Evolutionary conservation across 1,140 invertebrate species (phyloP).

Genomic region (Drosophila burlai): DNA sequence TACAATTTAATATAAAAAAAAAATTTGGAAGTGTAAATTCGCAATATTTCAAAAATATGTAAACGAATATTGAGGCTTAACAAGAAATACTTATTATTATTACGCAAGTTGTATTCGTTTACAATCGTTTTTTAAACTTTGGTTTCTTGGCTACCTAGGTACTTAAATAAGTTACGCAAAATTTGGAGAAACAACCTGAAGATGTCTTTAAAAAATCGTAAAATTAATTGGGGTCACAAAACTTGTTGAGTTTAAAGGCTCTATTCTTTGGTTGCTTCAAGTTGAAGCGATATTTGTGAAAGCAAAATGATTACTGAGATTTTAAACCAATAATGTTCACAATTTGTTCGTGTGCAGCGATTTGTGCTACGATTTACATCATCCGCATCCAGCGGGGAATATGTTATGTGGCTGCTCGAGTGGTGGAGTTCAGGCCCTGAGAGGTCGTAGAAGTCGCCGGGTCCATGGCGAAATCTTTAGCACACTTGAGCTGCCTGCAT

Average conservation of each 20-base stretch:
- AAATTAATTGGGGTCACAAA: not conserved
- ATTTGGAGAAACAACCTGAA: not conserved
- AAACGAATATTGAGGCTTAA: not conserved
- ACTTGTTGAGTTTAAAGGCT: not conserved
- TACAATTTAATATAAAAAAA: not conserved
- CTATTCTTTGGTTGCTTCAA: not conserved
- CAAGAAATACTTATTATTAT: not conserved
- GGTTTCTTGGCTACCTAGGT: not conserved
- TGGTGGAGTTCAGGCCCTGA: conserved; percentile 68
- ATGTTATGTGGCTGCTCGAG: conserved; percentile 38
- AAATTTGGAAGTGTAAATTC: too few species aligned
- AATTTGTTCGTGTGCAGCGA: conserved; percentile 21
- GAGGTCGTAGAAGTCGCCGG: conserved; percentile 46
- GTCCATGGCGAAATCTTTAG: conserved; percentile 65
- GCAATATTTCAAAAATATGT: not conserved
- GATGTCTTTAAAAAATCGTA: not conserved
- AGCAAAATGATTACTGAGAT: not conserved
- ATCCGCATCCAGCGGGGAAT: conserved; percentile 35
- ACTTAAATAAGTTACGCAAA: not conserved
- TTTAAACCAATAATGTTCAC: not conserved
- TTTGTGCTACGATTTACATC: conserved; percentile 65
- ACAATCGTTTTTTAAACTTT: not conserved
- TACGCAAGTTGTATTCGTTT: not conserved
- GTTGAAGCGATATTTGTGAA: not conserved
- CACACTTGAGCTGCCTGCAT: conserved; percentile 52